A percentile compares a stretch with the other conserved stretches of the same genome.
These are phyloP conservation scores for Apaloderma vittatum DNA, from an alignment of 2,113 vertebrate genomes.

Conservation along the genomic window DNA sequence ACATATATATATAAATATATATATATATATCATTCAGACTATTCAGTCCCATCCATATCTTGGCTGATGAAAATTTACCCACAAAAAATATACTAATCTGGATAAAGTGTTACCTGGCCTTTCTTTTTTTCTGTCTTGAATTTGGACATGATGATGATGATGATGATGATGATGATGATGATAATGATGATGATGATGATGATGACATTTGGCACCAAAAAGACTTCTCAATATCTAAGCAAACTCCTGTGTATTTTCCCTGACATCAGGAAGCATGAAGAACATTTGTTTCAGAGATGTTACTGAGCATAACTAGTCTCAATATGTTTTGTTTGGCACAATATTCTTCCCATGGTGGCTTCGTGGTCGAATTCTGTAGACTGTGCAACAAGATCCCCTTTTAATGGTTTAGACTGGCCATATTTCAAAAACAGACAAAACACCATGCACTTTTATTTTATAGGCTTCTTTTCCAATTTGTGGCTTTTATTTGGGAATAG, in stretches of 20 bases:
- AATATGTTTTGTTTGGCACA: constrained; percentile 78
- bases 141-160: background rate
- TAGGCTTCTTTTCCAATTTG: constrained; percentile 41
- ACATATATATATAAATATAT: too few relatives aligned
- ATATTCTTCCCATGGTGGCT: constrained; percentile 57
- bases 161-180: too few relatives aligned
- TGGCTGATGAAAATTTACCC: background rate
- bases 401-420: constrained; percentile 76
- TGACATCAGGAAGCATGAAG: constrained; percentile 69
- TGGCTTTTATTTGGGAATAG: background rate
- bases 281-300: constrained; percentile 75
- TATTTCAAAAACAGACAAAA: constrained; percentile 72
- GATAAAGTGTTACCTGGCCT: background rate
- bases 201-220: background rate
- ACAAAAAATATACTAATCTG: background rate
- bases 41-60: background rate
- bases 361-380: constrained; percentile 72
- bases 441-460: constrained; percentile 64
- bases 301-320: constrained; percentile 71
- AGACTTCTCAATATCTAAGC: constrained; percentile 39
- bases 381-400: constrained; percentile 73
- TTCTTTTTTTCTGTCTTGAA: background rate
- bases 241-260: constrained; percentile 59
- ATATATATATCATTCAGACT: background rate
- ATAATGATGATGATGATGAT: too few relatives aligned